phyloP scores from a whole-genome alignment of 1,140 invertebrate genomes.

The Ylistrum balloti region DNA sequence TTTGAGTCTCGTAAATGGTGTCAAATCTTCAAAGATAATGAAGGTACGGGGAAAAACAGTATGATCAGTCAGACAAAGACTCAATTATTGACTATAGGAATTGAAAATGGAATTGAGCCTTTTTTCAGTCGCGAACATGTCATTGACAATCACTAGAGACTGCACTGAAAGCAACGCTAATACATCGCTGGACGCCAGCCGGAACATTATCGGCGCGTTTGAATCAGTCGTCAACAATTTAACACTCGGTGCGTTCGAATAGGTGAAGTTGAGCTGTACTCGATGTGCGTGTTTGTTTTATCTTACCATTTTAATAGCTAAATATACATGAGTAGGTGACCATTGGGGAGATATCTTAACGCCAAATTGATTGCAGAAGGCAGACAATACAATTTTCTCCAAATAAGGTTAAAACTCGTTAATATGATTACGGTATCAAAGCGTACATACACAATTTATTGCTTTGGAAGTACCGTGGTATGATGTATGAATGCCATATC shows the following conservation, averaged over 20 bases:
- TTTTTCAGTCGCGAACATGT: background rate
- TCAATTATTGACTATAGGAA: constrained; percentile 21
- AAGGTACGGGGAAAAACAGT: background rate
- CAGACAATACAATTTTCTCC: too few species aligned
- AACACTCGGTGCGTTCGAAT: background rate
- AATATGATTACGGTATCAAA: too few species aligned
- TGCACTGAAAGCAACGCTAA: background rate
- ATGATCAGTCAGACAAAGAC: constrained; percentile 6
- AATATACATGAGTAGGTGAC: background rate
- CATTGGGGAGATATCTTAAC: background rate
- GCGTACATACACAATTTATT: too few species aligned
- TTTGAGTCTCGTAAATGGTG: constrained; percentile 25
- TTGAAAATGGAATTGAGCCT: background rate
- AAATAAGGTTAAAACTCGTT: too few species aligned
- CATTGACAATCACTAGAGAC: background rate
- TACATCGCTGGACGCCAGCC: background rate
- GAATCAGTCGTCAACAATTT: background rate
- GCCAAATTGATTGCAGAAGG: too few species aligned
- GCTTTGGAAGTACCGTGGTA: too few species aligned
- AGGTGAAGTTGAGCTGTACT: background rate
- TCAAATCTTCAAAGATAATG: constrained; percentile 9
- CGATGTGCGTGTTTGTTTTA: background rate
- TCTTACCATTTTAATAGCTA: background rate
- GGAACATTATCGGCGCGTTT: background rate
- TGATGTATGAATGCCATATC: too few species aligned